These are phyloP conservation scores for Sphenopsis melanotis DNA, from an alignment of 2,797 vertebrate species.

Conservation along the genomic window DNA sequence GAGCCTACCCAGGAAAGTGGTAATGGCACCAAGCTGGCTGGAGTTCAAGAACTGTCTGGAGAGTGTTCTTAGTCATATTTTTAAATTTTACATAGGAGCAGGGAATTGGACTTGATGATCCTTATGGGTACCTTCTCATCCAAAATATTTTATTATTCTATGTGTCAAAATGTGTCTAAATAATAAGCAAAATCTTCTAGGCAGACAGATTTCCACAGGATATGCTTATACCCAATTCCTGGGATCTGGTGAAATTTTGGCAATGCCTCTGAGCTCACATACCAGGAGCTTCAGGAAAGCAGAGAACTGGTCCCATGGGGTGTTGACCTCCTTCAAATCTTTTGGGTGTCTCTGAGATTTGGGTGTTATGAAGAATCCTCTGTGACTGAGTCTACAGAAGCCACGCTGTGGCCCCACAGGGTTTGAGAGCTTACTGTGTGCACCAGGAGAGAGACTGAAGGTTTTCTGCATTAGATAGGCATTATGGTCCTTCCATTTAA, in stretches of 20 bases:
- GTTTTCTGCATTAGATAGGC: background rate
- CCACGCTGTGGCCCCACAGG: fast-evolving
- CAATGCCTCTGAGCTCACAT: background rate
- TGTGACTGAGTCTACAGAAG: background rate
- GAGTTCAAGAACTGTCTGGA: background rate
- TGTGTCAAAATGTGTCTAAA: background rate
- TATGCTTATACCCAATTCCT: background rate
- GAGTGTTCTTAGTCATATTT: fast-evolving
- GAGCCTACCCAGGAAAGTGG: background rate
- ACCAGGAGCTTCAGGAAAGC: background rate
- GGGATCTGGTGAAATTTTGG: background rate
- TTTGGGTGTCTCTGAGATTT: background rate
- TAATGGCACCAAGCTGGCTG: background rate
- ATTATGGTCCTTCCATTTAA: background rate
- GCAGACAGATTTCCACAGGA: background rate
- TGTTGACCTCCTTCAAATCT: background rate
- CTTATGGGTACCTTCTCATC: background rate
- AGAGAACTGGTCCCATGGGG: background rate
- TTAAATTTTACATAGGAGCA: background rate
- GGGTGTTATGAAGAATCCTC: fast-evolving
- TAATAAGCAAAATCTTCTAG: background rate
- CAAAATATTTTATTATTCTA: background rate
- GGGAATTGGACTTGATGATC: background rate
- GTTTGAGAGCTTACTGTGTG: background rate
- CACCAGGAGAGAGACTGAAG: background rate